These are phyloP conservation scores for Saccostrea glomerata DNA, from an alignment of 1,140 invertebrate species.

Conservation along the genomic window DNA sequence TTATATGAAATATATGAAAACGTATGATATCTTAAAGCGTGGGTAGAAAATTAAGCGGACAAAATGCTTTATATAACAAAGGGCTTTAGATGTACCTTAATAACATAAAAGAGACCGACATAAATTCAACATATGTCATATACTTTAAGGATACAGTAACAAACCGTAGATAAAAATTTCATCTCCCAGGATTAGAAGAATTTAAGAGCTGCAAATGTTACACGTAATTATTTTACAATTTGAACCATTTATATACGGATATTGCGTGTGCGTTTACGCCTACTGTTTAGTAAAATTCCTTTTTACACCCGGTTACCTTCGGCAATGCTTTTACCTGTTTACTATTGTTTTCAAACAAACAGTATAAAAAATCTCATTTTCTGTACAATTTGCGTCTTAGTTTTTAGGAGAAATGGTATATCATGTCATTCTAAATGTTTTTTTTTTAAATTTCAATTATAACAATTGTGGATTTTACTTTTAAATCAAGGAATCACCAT, in stretches of 20 bases:
- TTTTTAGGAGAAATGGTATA: too few species aligned
- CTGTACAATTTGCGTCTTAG: too few species aligned
- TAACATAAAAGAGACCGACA: not conserved
- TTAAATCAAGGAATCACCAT: too few species aligned
- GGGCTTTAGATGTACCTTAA: not conserved
- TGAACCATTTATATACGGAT: slow-evolving; percentile 6
- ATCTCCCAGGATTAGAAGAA: slow-evolving; percentile 2
- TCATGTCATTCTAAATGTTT: too few species aligned
- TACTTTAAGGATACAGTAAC: not conserved
- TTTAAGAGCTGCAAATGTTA: not conserved
- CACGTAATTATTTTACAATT: not conserved
- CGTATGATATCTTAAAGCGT: too few species aligned
- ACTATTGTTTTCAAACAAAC: not conserved
- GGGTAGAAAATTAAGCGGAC: too few species aligned
- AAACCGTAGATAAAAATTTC: not conserved
- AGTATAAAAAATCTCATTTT: not conserved
- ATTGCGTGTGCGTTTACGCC: not conserved
- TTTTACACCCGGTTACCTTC: not conserved
- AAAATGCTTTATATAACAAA: too few species aligned
- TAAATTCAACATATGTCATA: not conserved
- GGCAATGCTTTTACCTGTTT: not conserved
- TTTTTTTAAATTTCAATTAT: too few species aligned
- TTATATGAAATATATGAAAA: too few species aligned
- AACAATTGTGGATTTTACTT: too few species aligned
- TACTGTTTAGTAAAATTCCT: not conserved